Evolutionary conservation across 2,888 invertebrate genomes (phyloP).

Genomic region (Cecidostiba fungosa): DNA sequence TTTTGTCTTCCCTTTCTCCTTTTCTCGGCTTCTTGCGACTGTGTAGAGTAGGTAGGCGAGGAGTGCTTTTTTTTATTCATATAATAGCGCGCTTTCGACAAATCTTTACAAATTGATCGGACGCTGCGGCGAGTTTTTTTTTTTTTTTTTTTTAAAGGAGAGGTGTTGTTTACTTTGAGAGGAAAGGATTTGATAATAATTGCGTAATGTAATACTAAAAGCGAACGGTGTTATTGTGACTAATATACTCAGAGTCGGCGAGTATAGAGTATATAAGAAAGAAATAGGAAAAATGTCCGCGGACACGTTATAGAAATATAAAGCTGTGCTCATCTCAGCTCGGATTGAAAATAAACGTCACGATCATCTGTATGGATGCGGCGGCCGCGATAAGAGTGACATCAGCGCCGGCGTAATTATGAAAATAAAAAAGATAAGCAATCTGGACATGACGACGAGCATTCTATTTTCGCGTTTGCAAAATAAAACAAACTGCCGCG

Average conservation of each 20-base stretch:
- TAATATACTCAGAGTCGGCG: background rate
- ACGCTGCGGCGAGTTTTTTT: background rate
- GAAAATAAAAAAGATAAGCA: constrained; percentile 57
- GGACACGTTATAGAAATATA: background rate
- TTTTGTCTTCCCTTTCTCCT: constrained; percentile 9
- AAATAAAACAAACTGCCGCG: constrained; percentile 36
- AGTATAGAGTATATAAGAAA: background rate
- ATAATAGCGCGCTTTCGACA: constrained; percentile 47
- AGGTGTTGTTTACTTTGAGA: background rate
- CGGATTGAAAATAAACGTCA: constrained; percentile 43
- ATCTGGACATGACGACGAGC: constrained; percentile 48
- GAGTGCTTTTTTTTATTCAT: background rate
- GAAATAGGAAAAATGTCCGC: background rate
- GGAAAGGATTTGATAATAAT: background rate
- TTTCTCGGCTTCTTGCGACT: background rate
- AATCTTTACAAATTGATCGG: constrained; percentile 56
- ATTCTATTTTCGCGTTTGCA: constrained; percentile 48
- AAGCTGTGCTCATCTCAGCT: background rate
- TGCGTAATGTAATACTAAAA: background rate
- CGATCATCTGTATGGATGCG: background rate
- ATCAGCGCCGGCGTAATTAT: constrained; percentile 50
- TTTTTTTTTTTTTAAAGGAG: constrained; percentile 11
- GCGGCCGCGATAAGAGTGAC: constrained; percentile 50
- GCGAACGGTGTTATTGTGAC: background rate
- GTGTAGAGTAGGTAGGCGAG: background rate